These are phyloP conservation scores for Sciurus vulgaris DNA, from an alignment of 2,797 vertebrate species.

Conservation along the genomic window DNA sequence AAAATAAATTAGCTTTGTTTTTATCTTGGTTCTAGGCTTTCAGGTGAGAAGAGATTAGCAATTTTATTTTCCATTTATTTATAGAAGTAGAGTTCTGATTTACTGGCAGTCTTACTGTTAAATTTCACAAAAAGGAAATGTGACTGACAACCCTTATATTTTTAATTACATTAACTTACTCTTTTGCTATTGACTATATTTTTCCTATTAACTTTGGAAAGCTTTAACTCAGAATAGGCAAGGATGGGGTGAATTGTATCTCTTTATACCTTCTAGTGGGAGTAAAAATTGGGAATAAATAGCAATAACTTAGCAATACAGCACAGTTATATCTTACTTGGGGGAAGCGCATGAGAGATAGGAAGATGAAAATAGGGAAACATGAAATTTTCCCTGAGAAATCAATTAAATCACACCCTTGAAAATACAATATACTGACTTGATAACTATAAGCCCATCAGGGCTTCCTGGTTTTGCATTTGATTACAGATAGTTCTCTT, in stretches of 20 bases:
- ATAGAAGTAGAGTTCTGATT: slow-evolving; percentile 43
- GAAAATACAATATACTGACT: neutral
- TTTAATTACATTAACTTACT: slow-evolving; percentile 22
- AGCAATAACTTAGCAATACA: neutral
- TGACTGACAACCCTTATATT: neutral
- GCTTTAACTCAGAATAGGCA: neutral
- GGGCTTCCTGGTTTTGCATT: neutral
- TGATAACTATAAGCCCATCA: slow-evolving; percentile 16
- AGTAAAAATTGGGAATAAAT: neutral
- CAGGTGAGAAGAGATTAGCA: slow-evolving; percentile 35
- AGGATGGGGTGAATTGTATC: neutral
- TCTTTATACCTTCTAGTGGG: neutral
- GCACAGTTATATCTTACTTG: neutral
- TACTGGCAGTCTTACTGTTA: neutral
- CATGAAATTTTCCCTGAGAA: slow-evolving; percentile 45
- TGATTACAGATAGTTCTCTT: neutral
- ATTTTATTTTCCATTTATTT: slow-evolving; percentile 67
- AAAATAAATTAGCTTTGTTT: slow-evolving; percentile 49
- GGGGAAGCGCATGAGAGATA: neutral
- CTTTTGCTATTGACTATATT: slow-evolving; percentile 24
- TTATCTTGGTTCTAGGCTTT: slow-evolving; percentile 26
- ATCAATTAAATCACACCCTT: neutral
- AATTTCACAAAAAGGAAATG: slow-evolving; percentile 51
- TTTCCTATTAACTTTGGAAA: slow-evolving; percentile 19
- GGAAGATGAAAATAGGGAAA: neutral